Base-by-base conservation (phyloP, 2,797 vertebrate species). In the Schizopygopsis malacanthus region DNA sequence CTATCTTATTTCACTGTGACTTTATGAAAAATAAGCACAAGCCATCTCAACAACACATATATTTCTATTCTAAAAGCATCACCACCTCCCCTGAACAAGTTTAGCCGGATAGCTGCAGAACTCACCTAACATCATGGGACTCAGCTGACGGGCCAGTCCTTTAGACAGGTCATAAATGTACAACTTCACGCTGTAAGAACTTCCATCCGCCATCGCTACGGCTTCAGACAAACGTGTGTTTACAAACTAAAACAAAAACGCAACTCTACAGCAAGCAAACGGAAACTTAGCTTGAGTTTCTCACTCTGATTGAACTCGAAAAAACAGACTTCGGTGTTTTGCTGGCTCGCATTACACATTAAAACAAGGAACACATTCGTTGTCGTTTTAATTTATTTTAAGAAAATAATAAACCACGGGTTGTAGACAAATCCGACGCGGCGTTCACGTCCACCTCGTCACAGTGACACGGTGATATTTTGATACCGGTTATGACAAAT, bases 81-180 rank as follows among this genome's bases (percentile, higher is more conserved):
- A 4, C 43, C 16, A 63, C 16, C 11, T 25, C 41, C 20, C 22
- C 28, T 11, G 45, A 37, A 10, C n/a, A 79, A 8, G 43, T 65
- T 80, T 22, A 67, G 43, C 0, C 59, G 52, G 10, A 50, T 54
- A 12, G 10, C 59, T 0, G 0, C 79, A 18, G 54, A 61, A 50
- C 96, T 97, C 93, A 99, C 98, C 98, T 87, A 99, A 93, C 97
- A 99, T 98, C 90, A 99, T 95, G 7, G 97, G 97, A 90, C 98
- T 99, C 89, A 99, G 96, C 92, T 95, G 97, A 81, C 98, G 97
- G 73, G 98, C 98, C 95, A 99, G 95, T 92, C 98, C 98, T 92
- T 96, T 96, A 71, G 98, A 99, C 72, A 99, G 89, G 92, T 99
- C 98, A 92, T 99, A 99, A 91, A 99, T 96, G 89, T 98, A 99